Evolutionary conservation across 2,113 vertebrate genomes (phyloP), one percentile per base, ranked within the genome.

Genomic region (Leptocoma aspasia): DNA sequence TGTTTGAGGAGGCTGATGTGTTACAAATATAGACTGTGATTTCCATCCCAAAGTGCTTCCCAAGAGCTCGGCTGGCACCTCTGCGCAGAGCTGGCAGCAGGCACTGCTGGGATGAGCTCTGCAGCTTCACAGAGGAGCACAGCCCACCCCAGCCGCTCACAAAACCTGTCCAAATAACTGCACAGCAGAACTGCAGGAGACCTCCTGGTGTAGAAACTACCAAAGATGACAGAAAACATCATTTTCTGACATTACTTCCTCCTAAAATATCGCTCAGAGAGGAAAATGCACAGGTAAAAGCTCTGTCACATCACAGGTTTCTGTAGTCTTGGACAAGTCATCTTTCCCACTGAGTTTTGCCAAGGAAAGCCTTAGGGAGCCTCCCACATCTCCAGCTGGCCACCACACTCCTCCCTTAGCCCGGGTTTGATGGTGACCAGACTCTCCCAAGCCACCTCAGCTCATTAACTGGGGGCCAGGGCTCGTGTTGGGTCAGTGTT

Each of bases 11-110:
- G 47, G 85, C 54, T 86, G 85, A 66, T 90, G 72, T 31, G 54
- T 83, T 89, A 78, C 82, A 86, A 92, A 92, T 92, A 93, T 42
- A 93, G 85, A 72, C 35, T 22, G 52, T 57, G 73, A 93, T 94
- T 95, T 94, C 86, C 94, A 93, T 86, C 90, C 92, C 52, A 45
- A 93, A 92, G 75, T 30, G 60, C 59, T 85, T 94, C 6, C 0
- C 63, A 81, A 83, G 77, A 68, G 72, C 69, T 73, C 3, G 2
- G 39, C 92, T 93, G 81, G 93, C 69, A 66, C 56, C 87, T 79
- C 92, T 61, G 75, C 1, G 0, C 63, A 39, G 82, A 86, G 75
- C 47, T 92, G 93, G 82, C 78, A 92, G 61, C 65, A 54, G 35
- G 44, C 59, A 15, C 79, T 17, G 71, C 79, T 82, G 83, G 77